Conservation (phyloP, 1,140 invertebrate genomes). For the Leptestheria dahalacensis region DNA sequence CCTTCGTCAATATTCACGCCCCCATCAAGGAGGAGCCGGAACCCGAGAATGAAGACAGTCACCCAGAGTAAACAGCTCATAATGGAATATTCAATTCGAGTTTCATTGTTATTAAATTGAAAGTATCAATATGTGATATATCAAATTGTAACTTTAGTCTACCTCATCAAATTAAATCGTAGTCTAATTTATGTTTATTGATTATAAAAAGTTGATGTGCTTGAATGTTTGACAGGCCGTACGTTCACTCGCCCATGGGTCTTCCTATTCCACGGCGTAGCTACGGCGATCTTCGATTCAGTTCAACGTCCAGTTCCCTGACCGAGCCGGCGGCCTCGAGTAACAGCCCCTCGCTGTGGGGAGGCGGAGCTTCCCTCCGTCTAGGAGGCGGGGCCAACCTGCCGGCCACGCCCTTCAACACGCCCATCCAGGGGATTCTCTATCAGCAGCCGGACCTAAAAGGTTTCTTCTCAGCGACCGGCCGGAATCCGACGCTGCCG, state of each 20-base stretch:
- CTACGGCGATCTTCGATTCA: background rate
- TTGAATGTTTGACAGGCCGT: too few relatives aligned
- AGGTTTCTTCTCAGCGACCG: background rate
- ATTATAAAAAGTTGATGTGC: too few relatives aligned
- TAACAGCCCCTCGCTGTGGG: slow-evolving; percentile 9
- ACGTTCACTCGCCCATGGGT: slow-evolving; percentile 9
- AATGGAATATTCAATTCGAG: background rate
- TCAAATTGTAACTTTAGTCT: too few relatives aligned
- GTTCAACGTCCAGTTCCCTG: background rate
- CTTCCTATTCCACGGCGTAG: slow-evolving; percentile 2
- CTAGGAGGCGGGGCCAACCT: background rate
- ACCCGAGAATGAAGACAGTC: slow-evolving; percentile 5
- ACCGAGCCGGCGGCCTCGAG: background rate
- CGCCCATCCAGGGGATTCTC: slow-evolving; percentile 1
- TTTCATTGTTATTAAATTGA: too few relatives aligned
- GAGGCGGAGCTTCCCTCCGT: background rate
- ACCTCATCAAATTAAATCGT: too few relatives aligned
- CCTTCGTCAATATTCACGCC: background rate
- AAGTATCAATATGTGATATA: too few relatives aligned
- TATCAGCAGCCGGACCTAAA: background rate
- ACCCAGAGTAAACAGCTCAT: background rate
- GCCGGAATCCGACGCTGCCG: background rate
- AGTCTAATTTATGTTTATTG: too few relatives aligned
- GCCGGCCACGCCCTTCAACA: slow-evolving; percentile 9
- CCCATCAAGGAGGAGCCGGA: slow-evolving; percentile 9